phyloP scores from a whole-genome alignment of 2,888 invertebrate genomes.

The Lysandra coridon region DNA sequence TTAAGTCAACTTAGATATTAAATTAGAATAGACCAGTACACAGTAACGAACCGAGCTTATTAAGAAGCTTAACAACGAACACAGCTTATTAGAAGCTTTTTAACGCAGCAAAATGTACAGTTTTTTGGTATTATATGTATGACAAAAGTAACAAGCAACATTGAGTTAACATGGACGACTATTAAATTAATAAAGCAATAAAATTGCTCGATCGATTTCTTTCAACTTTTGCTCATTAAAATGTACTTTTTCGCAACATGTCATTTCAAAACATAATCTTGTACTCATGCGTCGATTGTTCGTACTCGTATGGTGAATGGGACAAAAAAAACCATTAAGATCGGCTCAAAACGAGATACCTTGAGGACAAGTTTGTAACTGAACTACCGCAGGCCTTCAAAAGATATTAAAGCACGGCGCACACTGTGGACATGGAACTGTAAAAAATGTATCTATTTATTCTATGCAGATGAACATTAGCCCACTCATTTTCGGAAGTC shows the following conservation, averaged over 20 bases:
- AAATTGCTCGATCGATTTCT: not conserved
- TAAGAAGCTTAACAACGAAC: no score
- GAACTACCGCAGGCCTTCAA: slow-evolving; percentile 6
- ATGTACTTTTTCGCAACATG: slow-evolving; percentile 12
- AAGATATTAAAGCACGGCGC: not conserved
- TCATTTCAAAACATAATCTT: not conserved
- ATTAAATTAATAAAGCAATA: not conserved
- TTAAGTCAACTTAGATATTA: no score
- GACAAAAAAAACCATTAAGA: slow-evolving; percentile 69
- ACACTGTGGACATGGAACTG: not conserved
- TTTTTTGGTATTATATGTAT: no score
- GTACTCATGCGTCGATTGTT: slow-evolving; percentile 44
- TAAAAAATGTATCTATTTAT: no score
- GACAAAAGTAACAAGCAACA: no score
- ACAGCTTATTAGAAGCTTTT: no score
- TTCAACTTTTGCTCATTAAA: slow-evolving; percentile 6
- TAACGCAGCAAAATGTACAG: no score
- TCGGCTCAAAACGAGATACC: slow-evolving; percentile 69
- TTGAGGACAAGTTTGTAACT: slow-evolving; percentile 63
- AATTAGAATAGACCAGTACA: no score
- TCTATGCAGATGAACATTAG: no score
- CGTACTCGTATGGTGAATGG: slow-evolving; percentile 62
- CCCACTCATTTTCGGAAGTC: no score
- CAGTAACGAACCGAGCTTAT: no score
- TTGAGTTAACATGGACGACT: not conserved